Conservation (phyloP, 2,113 vertebrate species). For the Nematolebias whitei region DNA sequence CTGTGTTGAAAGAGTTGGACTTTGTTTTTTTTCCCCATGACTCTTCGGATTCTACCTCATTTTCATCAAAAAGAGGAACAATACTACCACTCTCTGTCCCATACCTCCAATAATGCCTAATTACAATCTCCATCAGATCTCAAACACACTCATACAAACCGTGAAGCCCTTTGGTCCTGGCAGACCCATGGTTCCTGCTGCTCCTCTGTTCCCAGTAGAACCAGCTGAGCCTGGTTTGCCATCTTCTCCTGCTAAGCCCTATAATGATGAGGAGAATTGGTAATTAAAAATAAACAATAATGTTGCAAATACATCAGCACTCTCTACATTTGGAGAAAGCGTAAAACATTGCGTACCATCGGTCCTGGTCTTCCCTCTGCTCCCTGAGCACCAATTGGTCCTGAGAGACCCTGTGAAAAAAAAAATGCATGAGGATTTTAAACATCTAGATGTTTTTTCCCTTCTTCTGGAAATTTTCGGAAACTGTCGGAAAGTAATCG, state of each 20-base stretch:
- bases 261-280: not conserved
- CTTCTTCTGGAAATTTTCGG: too few relatives aligned
- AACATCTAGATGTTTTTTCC: too few relatives aligned
- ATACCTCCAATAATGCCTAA: not conserved
- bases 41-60: too few relatives aligned
- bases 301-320: not conserved
- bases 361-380: constrained; percentile 94
- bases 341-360: constrained; percentile 77
- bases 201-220: constrained; percentile 86
- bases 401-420: constrained; percentile 88
- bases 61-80: not conserved
- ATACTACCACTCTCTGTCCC: too few relatives aligned
- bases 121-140: not conserved
- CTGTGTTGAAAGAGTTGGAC: too few relatives aligned
- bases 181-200: constrained; percentile 90
- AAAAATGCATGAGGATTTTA: not conserved
- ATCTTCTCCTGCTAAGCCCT: constrained; percentile 94
- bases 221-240: constrained; percentile 90
- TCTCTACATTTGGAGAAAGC: not conserved
- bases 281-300: not conserved
- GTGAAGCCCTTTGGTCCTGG: constrained; percentile 93
- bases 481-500: too few relatives aligned
- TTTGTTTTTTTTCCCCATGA: too few relatives aligned
- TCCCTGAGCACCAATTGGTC: constrained; percentile 89
- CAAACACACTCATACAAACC: constrained; percentile 78